Evolutionary conservation across 92 coral and sea anemone genomes (phyloP).

Genomic region (Desmophyllum pertusum): DNA sequence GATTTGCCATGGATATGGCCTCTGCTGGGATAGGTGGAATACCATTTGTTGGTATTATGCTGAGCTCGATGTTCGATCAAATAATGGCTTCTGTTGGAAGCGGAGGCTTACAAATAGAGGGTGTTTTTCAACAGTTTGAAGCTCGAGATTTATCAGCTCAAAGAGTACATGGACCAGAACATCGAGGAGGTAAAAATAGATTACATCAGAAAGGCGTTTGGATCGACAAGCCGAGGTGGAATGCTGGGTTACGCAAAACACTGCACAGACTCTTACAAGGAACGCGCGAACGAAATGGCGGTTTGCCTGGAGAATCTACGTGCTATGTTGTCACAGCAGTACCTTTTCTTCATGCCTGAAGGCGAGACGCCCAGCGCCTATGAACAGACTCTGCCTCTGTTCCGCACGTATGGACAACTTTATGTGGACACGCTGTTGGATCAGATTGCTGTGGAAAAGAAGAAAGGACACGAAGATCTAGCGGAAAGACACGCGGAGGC

Average conservation of each 20-base stretch:
- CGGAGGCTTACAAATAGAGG: not conserved
- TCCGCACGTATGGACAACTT: constrained; percentile 33
- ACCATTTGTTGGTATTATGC: not conserved
- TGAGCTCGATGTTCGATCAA: not conserved
- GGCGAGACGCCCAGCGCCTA: not conserved
- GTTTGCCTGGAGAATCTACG: constrained; percentile 24
- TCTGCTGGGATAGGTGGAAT: not conserved
- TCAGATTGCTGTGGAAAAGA: constrained; percentile 8
- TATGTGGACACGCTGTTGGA: constrained; percentile 24
- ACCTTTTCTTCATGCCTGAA: constrained; percentile 26
- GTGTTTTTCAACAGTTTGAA: constrained; percentile 20
- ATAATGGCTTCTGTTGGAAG: not conserved
- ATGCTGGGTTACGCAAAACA: constrained; percentile 25
- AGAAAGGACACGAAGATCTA: constrained; percentile 13
- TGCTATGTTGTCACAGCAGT: constrained; percentile 8
- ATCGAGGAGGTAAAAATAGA: constrained; percentile 13
- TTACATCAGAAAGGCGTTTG: constrained; percentile 12
- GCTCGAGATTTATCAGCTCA: constrained; percentile 10
- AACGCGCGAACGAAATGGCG: constrained; percentile 10
- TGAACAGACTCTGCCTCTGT: constrained; percentile 9
- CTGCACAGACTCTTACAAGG: constrained; percentile 25
- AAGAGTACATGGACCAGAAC: constrained; percentile 21
- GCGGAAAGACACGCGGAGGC: constrained; percentile 14
- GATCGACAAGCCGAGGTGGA: constrained; percentile 16
- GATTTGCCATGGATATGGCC: not conserved